Percentiles rank a stretch among this genome's conserved stretches.
Evolutionary conservation across 2,797 vertebrate genomes (phyloP).

Genomic region (Manis javanica): DNA sequence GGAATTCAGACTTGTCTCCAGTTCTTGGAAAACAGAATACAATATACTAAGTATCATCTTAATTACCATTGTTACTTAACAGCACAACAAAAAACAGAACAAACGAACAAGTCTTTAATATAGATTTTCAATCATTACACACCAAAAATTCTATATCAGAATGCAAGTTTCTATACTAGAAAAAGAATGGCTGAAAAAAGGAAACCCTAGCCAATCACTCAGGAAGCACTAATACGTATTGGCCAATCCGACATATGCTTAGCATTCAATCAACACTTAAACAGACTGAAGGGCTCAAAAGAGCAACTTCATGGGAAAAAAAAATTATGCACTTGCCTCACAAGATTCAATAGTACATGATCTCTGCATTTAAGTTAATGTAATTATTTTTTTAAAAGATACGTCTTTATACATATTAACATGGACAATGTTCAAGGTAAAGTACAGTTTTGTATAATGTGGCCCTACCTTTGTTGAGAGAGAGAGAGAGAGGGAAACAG

Average conservation of each 20-base stretch:
- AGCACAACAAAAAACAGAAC: slow-evolving; percentile 56
- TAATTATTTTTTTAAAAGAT: not conserved
- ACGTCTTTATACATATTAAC: not conserved
- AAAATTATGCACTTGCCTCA: not conserved
- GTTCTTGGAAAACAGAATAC: slow-evolving; percentile 69
- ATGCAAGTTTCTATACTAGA: slow-evolving; percentile 1
- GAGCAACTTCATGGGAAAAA: not conserved
- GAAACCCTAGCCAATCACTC: not conserved
- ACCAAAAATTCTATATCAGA: slow-evolving; percentile 18
- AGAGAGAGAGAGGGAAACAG: not conserved
- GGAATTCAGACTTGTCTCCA: slow-evolving; percentile 73
- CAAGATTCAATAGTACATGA: slow-evolving; percentile 4
- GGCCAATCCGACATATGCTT: not conserved
- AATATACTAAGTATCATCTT: slow-evolving; percentile 58
- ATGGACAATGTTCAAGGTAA: not conserved
- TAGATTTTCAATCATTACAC: slow-evolving; percentile 7
- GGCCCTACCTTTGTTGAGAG: not conserved
- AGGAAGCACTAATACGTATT: not conserved
- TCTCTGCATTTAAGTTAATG: not conserved
- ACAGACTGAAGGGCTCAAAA: not conserved
- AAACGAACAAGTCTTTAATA: slow-evolving; percentile 54
- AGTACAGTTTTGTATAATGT: not conserved
- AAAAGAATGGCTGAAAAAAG: slow-evolving; percentile 19
- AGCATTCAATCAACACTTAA: not conserved
- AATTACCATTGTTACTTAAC: slow-evolving; percentile 65